phyloP scores from a whole-genome alignment of 2,113 vertebrate species.

The Paracanthobrama guichenoti region DNA sequence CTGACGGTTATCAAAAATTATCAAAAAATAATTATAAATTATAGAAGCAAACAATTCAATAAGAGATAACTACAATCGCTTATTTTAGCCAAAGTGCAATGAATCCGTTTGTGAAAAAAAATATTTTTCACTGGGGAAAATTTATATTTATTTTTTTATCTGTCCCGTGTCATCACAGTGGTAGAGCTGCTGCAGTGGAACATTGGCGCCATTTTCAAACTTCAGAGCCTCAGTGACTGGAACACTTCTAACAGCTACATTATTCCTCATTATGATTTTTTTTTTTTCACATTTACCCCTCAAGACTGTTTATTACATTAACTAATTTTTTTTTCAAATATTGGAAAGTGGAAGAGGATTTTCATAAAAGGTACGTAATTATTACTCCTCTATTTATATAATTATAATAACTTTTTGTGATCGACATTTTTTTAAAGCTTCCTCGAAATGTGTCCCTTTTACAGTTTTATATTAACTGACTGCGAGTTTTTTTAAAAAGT shows the following conservation, averaged over 20 bases:
- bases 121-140: conserved; percentile 26
- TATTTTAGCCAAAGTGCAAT: not conserved
- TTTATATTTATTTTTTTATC: conserved; percentile 56
- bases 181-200: conserved; percentile 48
- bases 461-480: not conserved
- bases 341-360: not conserved
- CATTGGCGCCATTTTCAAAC: conserved; percentile 62
- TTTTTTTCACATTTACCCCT: not conserved
- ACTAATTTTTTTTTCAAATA: not conserved
- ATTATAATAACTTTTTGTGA: not conserved
- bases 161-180: conserved; percentile 56
- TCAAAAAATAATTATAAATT: conserved; percentile 54
- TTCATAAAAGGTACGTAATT: conserved; percentile 45
- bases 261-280: conserved; percentile 13
- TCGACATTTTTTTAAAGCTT: not conserved
- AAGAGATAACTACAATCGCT: not conserved
- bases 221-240: conserved; percentile 54
- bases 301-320: not conserved
- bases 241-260: conserved; percentile 49
- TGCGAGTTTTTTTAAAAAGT: not conserved
- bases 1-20: conserved; percentile 56
- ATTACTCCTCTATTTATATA: not conserved
- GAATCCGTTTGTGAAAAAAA: conserved; percentile 8
- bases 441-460: not conserved
- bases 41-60: conserved; percentile 3